Conservation (phyloP, 1,140 invertebrate species). For the Vollenhovia emeryi region DNA sequence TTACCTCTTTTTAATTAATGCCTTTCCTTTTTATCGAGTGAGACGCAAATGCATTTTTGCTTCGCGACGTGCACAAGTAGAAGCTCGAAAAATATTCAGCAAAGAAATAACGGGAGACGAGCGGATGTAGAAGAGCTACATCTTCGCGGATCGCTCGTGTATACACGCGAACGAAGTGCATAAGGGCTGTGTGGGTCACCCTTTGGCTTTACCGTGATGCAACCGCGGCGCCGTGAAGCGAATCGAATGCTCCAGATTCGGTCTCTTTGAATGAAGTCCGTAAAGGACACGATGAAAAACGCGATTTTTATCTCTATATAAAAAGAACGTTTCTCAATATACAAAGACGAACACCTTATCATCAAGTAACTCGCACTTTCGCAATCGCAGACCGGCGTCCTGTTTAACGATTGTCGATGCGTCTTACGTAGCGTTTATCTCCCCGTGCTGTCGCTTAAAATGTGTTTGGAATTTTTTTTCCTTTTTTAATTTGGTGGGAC, state of each 20-base stretch:
- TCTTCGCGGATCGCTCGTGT: constrained; percentile 10
- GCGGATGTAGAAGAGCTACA: neutral
- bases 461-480: neutral
- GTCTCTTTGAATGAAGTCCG: constrained; percentile 65
- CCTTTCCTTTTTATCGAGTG: neutral
- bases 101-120: constrained; percentile 30
- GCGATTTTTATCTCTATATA: constrained; percentile 53
- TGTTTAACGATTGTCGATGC: constrained; percentile 30
- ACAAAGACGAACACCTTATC: constrained; percentile 7
- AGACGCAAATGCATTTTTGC: neutral
- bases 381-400: neutral
- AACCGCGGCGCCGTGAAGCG: constrained; percentile 71
- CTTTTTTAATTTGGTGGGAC: too few relatives aligned
- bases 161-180: constrained; percentile 11
- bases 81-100: constrained; percentile 44
- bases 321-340: constrained; percentile 17
- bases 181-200: constrained; percentile 12
- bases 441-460: neutral
- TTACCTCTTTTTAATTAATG: constrained; percentile 35
- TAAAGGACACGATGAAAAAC: constrained; percentile 58
- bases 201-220: constrained; percentile 58
- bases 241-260: constrained; percentile 77
- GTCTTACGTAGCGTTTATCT: constrained; percentile 24
- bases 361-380: constrained; percentile 9
- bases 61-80: neutral